Evolutionary conservation across 92 coral and sea anemone genomes (phyloP), one percentile per base, ranked within the genome.

Genomic region (Actinernus sp.): DNA sequence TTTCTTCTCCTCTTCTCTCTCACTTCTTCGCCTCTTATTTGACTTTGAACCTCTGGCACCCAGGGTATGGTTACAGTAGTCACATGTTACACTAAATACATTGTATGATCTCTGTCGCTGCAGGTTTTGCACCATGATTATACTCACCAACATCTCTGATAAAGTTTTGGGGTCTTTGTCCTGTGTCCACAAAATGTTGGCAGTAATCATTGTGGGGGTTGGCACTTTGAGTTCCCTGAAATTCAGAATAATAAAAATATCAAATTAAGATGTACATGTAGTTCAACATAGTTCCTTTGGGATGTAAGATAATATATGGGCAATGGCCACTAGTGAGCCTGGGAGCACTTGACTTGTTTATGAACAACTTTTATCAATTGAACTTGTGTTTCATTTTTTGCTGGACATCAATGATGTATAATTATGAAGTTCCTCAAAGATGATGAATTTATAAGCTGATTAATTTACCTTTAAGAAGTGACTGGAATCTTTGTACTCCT

Each of bases 161-260:
- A 60, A 94, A 94, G 65, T 94, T 94, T 58, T 94, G 98, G 10
- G 98, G 98, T 23, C 98, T 68, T 34, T 94, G 98, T 45, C 98
- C 98, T 3, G 97, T 94, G 61, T 94, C 98, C 1, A 94, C 95
- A 68, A 94, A 94, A 63, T 94, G 98, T 53, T 94, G 98, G 17
- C 97, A 94, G 79, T 94, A 94, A 50, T 94, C 98, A 65, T 94
- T 94, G 58, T 94, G 98, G 6, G 98, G 98, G 52, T 94, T 94
- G 8, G 98, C 98, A 81, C 98, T 94, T 69, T 94, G 98, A 20
- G 98, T 94, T 19, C 98, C 98, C 98, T 94, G 32, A 19, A 13
- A 47, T 4, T n/a, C n/a, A n/a, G n/a, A n/a, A n/a, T n/a, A n/a
- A n/a, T 37, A 37, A n/a, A 37, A 8, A 8, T 37, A 37, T 8